A percentile compares a stretch with the other conserved stretches of the same genome.
Conservation (phyloP, 2,113 vertebrate genomes). For the Typhlomys cinereus region DNA sequence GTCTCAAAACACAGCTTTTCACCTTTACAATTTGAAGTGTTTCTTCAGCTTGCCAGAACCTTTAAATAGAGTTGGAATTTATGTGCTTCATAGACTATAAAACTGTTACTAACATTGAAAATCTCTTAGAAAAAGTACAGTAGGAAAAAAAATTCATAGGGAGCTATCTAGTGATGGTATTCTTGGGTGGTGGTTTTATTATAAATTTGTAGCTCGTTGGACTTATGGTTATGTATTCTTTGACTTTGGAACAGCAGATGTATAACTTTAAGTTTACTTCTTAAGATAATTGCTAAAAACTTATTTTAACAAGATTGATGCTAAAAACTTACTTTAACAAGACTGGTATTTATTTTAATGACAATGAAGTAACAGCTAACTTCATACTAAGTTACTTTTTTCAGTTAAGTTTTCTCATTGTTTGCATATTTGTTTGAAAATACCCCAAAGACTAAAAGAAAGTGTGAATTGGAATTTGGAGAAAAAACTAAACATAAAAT, state of each 20-base stretch:
- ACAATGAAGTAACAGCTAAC: neutral
- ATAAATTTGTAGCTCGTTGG: neutral
- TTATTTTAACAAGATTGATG: neutral
- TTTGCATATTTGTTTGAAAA: slow-evolving; percentile 15
- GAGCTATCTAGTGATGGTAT: slow-evolving; percentile 34
- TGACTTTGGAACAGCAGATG: neutral
- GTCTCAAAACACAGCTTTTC: slow-evolving; percentile 16
- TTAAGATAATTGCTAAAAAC: slow-evolving; percentile 17
- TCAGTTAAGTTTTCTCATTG: neutral
- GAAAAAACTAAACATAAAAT: neutral
- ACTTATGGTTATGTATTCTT: slow-evolving; percentile 48
- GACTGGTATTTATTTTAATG: slow-evolving; percentile 1
- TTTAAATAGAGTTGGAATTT: slow-evolving; percentile 51
- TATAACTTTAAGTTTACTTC: neutral
- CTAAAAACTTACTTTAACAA: slow-evolving; percentile 29
- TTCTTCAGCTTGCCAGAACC: slow-evolving; percentile 38
- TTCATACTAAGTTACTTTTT: slow-evolving; percentile 15
- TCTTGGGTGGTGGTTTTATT: slow-evolving; percentile 15
- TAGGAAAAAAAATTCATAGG: slow-evolving; percentile 53
- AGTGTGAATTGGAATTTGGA: neutral
- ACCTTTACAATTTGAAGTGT: slow-evolving; percentile 39
- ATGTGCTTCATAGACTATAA: slow-evolving; percentile 41
- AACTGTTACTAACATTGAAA: slow-evolving; percentile 57
- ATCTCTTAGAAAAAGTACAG: slow-evolving; percentile 18
- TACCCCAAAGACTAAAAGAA: neutral